phyloP scores from a whole-genome alignment of 1,140 invertebrate species.

The Drosophila azteca region DNA sequence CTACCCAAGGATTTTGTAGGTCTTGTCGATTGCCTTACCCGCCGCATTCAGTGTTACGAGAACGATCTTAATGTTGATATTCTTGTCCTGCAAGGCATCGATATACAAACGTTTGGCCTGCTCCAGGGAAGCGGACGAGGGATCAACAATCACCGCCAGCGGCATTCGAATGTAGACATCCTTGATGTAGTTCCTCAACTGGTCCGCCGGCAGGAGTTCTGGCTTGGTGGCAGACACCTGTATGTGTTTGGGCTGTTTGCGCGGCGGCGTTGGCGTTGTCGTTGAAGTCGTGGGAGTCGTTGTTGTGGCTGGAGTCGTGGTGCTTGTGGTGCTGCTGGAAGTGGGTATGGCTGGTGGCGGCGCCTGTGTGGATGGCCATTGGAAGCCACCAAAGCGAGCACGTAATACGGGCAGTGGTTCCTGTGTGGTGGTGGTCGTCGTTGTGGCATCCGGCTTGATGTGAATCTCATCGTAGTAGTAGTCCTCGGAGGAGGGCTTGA shows the following conservation, averaged over 20 bases:
- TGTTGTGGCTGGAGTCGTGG: slow-evolving; percentile 31
- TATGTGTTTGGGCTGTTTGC: slow-evolving; percentile 69
- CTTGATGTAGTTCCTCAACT: slow-evolving; percentile 85
- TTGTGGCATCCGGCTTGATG: slow-evolving; percentile 7
- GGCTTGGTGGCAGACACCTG: slow-evolving; percentile 47
- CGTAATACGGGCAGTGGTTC: slow-evolving; percentile 32
- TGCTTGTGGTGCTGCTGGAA: slow-evolving; percentile 11
- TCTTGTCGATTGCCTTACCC: slow-evolving; percentile 52
- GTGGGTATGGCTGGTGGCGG: slow-evolving; percentile 18
- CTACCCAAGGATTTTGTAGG: background rate
- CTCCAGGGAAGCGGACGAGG: slow-evolving; percentile 82
- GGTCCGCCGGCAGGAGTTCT: slow-evolving; percentile 74
- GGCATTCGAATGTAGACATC: slow-evolving; percentile 86
- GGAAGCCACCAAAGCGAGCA: slow-evolving; percentile 54
- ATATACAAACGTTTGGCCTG: slow-evolving; percentile 85
- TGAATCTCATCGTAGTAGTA: slow-evolving; percentile 62
- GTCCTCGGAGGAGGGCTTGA: slow-evolving; percentile 50
- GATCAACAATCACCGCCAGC: slow-evolving; percentile 85
- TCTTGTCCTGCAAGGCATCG: slow-evolving; percentile 77
- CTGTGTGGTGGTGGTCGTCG: slow-evolving; percentile 22
- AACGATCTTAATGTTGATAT: slow-evolving; percentile 81
- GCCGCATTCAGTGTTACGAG: slow-evolving; percentile 78
- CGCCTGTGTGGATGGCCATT: slow-evolving; percentile 39
- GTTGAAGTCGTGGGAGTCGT: slow-evolving; percentile 42
- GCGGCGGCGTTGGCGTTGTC: slow-evolving; percentile 43